Base-by-base conservation (phyloP, 2,888 invertebrate genomes). In the Onthophagus sagittarius region DNA sequence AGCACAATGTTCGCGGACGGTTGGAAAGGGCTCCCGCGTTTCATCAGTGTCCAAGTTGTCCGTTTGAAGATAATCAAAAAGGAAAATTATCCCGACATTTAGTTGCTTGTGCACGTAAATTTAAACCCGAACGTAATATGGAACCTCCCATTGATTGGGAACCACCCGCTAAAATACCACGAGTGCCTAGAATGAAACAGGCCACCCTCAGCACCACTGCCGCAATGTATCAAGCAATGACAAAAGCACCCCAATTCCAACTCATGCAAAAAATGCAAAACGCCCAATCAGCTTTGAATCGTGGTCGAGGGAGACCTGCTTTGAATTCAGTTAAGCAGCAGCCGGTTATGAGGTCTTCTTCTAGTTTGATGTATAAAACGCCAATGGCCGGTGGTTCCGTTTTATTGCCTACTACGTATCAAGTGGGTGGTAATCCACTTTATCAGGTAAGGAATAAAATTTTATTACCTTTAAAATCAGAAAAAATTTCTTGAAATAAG, bases 61-160 rank as follows among this genome's bases (percentile, higher is more conserved):
- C 95, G 0, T 97, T 96, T 82, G 97, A 98, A 84, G 96, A 96
- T 80, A 96, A 96, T 81, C 94, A 95, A 72, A 97, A 96, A 85
- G 94, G 94, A 32, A 96, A 96, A 85, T 86, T 97, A 79, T 94
- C 93, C 0, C 90, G 96, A 62, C 98, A 98, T 87, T 89, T 93
- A 77, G 90, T 94, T 75, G 93, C 95, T 0, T 98, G 98, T 85
- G 90, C 91, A 63, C 95, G 96, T 85, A 94, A 95, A 83, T 97
- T 95, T 86, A 93, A 94, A 83, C 93, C 95, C 0, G 95, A 95
- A 77, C 86, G 90, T 67, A 97, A 98, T 86, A 87, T 94, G 79
- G 92, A 93, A 78, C 96, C 97, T 4, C 94, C 96, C 0, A 86
- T 91, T 0, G 96, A 96, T 82, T 96, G 95, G 94, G 96, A 96